Base-by-base conservation (phyloP, 1,140 invertebrate genomes). In the Polypedilum pembai region DNA sequence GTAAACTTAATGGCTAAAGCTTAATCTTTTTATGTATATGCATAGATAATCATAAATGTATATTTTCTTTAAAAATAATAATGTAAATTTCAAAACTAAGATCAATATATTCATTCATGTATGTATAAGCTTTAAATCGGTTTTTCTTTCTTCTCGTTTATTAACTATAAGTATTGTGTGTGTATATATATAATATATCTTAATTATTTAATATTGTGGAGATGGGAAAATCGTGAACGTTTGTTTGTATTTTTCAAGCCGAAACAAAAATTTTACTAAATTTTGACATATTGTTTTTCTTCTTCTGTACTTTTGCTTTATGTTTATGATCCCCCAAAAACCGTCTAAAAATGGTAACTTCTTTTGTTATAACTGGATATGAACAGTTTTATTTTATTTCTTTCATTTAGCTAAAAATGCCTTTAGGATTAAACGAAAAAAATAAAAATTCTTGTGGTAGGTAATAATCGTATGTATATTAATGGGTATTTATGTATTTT, bases 241-340 rank as follows among this genome's bases (percentile, higher is more conserved):
- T 33, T 33, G 24, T 33, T 3, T 33, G 1, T 33, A 3, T 56
- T 56, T n/a, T 56, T 56, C n/a, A 56, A 56, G 65, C 65, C 65
- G 17, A 69, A 69, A 69, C 20, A 69, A 18, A 69, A 69, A 20
- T 69, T 69, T 18, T 69, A 18, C 65, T 69, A 69, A 69, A 69
- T 69, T 69, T 69, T 69, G 65, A 69, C 12, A 56, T 33, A 33
- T 33, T 5, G 8, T 3, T 56, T 12, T 56, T 56, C n/a, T 56
- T 2, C 8, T 56, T 15, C n/a, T 56, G 45, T 56, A 15, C 10
- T 56, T 1, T 56, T 56, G 10, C 10, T 56, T 56, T 8, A 17
- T 18, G 7, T 66, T 66, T 21, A 18, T 69, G 65, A 69, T 18
- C 17, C 20, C 65, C 65, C 65, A 69, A 33, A 69, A 69, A 69